Base-by-base conservation (phyloP, 2,888 invertebrate genomes). In the Ormyrus pomaceus region DNA sequence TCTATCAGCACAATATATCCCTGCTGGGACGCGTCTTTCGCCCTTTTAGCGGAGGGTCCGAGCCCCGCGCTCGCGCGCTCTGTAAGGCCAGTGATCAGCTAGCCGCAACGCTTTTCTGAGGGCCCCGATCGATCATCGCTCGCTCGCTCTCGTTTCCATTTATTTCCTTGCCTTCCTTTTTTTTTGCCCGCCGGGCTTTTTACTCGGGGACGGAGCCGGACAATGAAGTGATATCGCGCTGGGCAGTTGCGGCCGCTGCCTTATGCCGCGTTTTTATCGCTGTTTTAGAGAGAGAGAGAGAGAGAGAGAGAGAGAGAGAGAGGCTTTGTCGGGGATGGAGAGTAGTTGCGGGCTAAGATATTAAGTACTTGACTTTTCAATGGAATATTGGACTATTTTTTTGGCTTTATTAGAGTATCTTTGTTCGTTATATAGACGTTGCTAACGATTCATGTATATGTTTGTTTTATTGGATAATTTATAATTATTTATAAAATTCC, bases 21-120 rank as follows among this genome's bases (percentile, higher is more conserved):
- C 89, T 87, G 88, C 86, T 87, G 89, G 89, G 89, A 89, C 87
- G 19, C 19, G 87, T 87, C 87, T 86, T 88, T 87, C 85, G 87
- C 84, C 86, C 89, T 87, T 89, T 89, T 89, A 89, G 89, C 87
- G 87, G 86, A 82, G 83, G 86, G 84, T 85, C 85, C 84, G 13
- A 51, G 19, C n/a, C 34, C 51, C 51, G 11, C n/a, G 10, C 19
- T 53, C n/a, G n/a, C n/a, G n/a, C n/a, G n/a, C n/a, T n/a, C n/a
- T 62, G 4, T 10, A 51, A 19, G 19, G n/a, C 45, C n/a, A 8
- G 46, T 56, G 58, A 70, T 70, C 19, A 11, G 34, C 9, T 46
- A 48, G 56, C 45, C 64, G 65, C 19, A 65, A 53, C 53, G 11
- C 34, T 53, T 7, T 19, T 19, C 19, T 19, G 19, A 19, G 19